Base-by-base conservation (phyloP, 2,888 invertebrate species). In the Lathronympha strigana region DNA sequence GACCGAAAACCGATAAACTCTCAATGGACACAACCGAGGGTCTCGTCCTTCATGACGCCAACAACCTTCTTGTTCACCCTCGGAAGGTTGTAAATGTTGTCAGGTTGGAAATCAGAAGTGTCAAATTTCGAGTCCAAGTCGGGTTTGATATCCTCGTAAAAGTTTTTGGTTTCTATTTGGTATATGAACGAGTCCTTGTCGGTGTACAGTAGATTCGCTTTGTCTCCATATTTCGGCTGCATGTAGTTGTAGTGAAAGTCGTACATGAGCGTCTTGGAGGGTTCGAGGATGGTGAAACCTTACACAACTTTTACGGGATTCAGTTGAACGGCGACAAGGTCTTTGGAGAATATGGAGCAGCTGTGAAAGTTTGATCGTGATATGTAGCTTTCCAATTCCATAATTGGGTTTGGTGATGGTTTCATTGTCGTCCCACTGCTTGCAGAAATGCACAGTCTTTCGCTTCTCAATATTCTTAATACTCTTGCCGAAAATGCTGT, bases 121-220 rank as follows among this genome's bases (percentile, higher is more conserved):
- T n/a, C n/a, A n/a, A n/a, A n/a, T n/a, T n/a, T n/a, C n/a, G n/a
- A n/a, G n/a, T n/a, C n/a, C n/a, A n/a, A n/a, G n/a, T n/a, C n/a
- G n/a, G n/a, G n/a, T n/a, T 25, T 53, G 4, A 68, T 62, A 21
- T 68, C 63, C 0, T 61, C 38, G 28, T 40, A 70, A 31, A 68
- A 63, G 8, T 68, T 33, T 0, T 67, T 21, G 0, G 60, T 66
- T 11, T 49, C 15, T 6, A 70, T 61, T 13, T 55, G 23, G 60
- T 70, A 70, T 1, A 70, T 17, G 5, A 70, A 64, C 2, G 63
- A 66, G 21, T 68, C 68, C 0, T 67, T 67, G 25, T 67, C 70
- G 0, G 68, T 70, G 38, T 70, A 70, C n/a, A 68, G 23, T 2
- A 70, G 5, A 1, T 6, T 17, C 8, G 58, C 6, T 0, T 43